Evolutionary conservation across 2,888 invertebrate genomes (phyloP).

Genomic region (Heterodera filipjevi): DNA sequence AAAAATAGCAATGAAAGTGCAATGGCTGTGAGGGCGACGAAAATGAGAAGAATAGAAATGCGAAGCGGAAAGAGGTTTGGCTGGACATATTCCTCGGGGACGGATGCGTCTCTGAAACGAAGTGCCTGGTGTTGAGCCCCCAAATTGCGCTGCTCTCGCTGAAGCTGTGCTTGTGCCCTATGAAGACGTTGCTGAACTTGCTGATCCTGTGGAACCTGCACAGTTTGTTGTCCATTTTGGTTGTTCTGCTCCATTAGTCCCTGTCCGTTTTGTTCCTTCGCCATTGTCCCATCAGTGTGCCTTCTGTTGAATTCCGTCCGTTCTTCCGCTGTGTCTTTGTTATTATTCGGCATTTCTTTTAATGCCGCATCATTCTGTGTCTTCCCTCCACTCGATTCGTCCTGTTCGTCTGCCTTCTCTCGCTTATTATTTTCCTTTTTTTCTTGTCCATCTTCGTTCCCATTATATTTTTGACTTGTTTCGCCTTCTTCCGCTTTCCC

Average conservation of each 20-base stretch:
- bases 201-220: not conserved
- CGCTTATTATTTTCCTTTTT: not conserved
- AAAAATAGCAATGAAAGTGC: slow-evolving; percentile 82
- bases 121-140: slow-evolving; percentile 84
- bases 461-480: slow-evolving; percentile 1
- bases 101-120: slow-evolving; percentile 75
- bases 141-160: slow-evolving; percentile 34
- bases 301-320: not conserved
- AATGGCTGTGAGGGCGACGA: slow-evolving; percentile 83
- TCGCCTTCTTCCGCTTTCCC: not conserved
- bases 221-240: not conserved
- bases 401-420: not conserved
- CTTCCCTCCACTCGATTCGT: no score
- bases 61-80: slow-evolving; percentile 79
- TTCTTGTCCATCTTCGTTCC: not conserved
- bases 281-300: not conserved
- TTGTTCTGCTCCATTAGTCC: not conserved
- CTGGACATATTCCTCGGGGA: slow-evolving; percentile 86
- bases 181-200: not conserved
- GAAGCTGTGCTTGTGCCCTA: slow-evolving; percentile 5
- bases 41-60: slow-evolving; percentile 72
- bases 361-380: not conserved
- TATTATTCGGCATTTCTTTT: no score
- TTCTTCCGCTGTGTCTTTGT: not conserved
- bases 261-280: not conserved